Conservation (phyloP, 2,888 invertebrate genomes). For the Eupeodes luniger region DNA sequence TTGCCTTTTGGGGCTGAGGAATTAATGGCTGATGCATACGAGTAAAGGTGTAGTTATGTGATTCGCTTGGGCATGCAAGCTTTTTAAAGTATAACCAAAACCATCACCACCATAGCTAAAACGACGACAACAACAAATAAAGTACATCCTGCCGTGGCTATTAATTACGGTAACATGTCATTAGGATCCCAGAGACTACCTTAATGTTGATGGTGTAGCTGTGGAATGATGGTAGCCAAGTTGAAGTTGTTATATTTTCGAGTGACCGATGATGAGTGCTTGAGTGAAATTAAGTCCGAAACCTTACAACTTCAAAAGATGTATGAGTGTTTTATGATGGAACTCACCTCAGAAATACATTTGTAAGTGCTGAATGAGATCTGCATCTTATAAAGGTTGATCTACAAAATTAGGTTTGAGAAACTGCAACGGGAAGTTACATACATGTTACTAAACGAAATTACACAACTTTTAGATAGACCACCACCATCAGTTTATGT, state of each 20-base stretch:
- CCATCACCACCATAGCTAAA: background rate
- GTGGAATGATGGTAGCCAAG: constrained; percentile 47
- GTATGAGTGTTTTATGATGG: background rate
- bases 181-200: constrained; percentile 64
- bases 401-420: too few species aligned
- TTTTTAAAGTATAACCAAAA: constrained; percentile 32
- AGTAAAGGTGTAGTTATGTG: background rate
- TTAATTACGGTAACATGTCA: constrained; percentile 75
- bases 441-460: too few species aligned
- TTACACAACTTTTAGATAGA: too few species aligned
- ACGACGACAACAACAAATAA: constrained; percentile 59
- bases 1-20: constrained; percentile 31
- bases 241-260: background rate
- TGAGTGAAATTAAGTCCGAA: constrained; percentile 51
- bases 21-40: constrained; percentile 57
- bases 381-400: background rate
- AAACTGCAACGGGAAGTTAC: too few species aligned
- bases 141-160: constrained; percentile 74
- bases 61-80: constrained; percentile 65
- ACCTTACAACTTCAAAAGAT: background rate
- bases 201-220: constrained; percentile 46
- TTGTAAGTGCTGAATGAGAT: background rate
- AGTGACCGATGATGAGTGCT: constrained; percentile 29
- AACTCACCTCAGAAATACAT: background rate
- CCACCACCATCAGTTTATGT: too few species aligned